Evolutionary conservation across 2,113 vertebrate genomes (phyloP), one percentile per base, ranked within the genome.

Genomic region (Neopipo cinnamomea): DNA sequence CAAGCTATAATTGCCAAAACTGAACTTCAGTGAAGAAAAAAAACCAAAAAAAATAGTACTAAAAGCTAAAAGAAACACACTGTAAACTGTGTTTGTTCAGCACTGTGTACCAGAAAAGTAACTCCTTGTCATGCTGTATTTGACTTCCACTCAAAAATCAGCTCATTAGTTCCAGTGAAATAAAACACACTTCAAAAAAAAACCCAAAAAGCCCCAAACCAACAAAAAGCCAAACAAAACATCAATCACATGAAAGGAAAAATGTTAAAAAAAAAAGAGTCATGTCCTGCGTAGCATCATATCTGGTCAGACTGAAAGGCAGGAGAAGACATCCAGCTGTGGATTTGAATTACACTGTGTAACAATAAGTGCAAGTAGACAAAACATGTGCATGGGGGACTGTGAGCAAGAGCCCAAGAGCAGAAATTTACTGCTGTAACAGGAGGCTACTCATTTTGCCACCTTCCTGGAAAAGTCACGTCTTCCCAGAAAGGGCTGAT

Each of bases 181-280:
- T 28, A 86, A 76, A 0, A 19, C 12, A 47, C 1, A 71, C 8
- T 13, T 75, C 6, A 39, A 46, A 58, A 76, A 58, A 76, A 66
- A 46, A 1, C 16, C 13, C 49, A 11, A n/a, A 3, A 1, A 3
- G 15, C 12, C 27, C 16, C 2, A 25, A 39, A 9, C 11, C 19
- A 42, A 20, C 7, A 12, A 41, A 72, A 39, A 46, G 2, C 5
- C 12, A 58, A 65, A 31, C 15, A 14, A 53, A 39, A 20, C 28
- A 35, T 19, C 19, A 61, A 46, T 46, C 37, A 53, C 59, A 67
- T 24, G 24, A 47, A 44, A 20, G 6, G 66, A 47, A 47, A 11
- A 31, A 42, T 28, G 9, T 16, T n/a, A 46, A 56, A 20, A 68
- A 49, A 20, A 35, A 11, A 37, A 5, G n/a, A 11, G 31, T 67